Conservation (phyloP, 2,113 vertebrate genomes). For the Donacobius atricapilla region DNA sequence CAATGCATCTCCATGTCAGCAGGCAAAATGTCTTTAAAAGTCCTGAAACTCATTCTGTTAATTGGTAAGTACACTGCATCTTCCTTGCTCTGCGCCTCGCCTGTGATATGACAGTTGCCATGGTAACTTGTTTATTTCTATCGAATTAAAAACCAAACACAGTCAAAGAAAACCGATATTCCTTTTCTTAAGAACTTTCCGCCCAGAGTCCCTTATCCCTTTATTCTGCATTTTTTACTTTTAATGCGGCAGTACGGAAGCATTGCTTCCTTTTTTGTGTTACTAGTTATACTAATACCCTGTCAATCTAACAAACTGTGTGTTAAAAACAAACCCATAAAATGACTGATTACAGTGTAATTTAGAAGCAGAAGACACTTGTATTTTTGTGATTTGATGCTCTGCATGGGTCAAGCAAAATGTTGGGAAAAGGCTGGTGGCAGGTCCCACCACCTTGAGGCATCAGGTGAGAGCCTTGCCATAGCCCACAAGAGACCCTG, state of each 20-base stretch:
- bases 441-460: neutral
- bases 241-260: neutral
- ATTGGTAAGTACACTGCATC: neutral
- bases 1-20: neutral
- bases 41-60: neutral
- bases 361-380: neutral
- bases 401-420: rapidly evolving
- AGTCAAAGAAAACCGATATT: neutral
- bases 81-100: rapidly evolving
- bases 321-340: neutral
- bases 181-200: neutral
- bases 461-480: rapidly evolving
- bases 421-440: neutral
- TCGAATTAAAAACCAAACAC: neutral
- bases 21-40: neutral
- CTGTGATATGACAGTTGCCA: conserved; percentile 1
- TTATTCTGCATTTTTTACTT: neutral
- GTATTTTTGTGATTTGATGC: neutral
- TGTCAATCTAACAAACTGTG: neutral
- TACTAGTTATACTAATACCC: neutral
- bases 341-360: neutral
- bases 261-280: neutral
- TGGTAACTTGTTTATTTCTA: conserved; percentile 37
- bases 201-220: neutral
- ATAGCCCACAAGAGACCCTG: neutral